Percentiles rank a stretch among this genome's conserved stretches.
Conservation (phyloP, 2,113 vertebrate genomes). For the Tringa solitaria region DNA sequence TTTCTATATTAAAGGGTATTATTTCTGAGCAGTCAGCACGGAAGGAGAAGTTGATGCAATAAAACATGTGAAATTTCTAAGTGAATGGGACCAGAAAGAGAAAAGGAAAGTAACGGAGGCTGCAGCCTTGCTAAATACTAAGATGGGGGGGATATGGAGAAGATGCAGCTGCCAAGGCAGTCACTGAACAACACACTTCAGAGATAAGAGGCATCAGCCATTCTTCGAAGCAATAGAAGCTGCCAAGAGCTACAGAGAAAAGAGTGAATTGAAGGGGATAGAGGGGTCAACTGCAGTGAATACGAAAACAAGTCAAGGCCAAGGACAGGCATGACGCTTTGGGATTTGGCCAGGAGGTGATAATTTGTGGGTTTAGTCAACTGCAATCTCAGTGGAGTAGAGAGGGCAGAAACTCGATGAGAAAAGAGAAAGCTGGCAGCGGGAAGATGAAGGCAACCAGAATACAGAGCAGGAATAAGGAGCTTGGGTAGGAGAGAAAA, state of each 20-base stretch:
- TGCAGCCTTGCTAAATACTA: not conserved
- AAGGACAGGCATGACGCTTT: constrained; percentile 39
- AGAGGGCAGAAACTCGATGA: constrained; percentile 23
- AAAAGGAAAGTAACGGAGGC: not conserved
- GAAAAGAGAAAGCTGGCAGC: constrained; percentile 35
- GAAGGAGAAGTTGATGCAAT: not conserved
- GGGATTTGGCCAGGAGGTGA: constrained; percentile 63
- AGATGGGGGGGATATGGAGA: not conserved
- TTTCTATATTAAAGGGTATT: not conserved
- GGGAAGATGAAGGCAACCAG: not conserved
- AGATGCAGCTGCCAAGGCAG: constrained; percentile 18
- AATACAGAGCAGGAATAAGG: constrained; percentile 27
- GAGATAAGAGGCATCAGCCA: constrained; percentile 57
- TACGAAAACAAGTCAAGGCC: constrained; percentile 41
- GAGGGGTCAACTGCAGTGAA: constrained; percentile 46
- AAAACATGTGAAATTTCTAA: not conserved
- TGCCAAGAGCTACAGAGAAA: constrained; percentile 53
- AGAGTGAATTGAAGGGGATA: constrained; percentile 35
- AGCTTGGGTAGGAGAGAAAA: constrained; percentile 28
- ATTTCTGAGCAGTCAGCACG: not conserved
- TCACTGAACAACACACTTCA: constrained; percentile 15
- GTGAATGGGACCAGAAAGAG: not conserved
- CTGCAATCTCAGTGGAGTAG: constrained; percentile 40
- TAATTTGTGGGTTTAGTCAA: constrained; percentile 55
- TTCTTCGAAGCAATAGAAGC: constrained; percentile 30